Evolutionary conservation across 2,888 invertebrate genomes (phyloP), one percentile per base, ranked within the genome.

Genomic region (Harpalus rufipes): DNA sequence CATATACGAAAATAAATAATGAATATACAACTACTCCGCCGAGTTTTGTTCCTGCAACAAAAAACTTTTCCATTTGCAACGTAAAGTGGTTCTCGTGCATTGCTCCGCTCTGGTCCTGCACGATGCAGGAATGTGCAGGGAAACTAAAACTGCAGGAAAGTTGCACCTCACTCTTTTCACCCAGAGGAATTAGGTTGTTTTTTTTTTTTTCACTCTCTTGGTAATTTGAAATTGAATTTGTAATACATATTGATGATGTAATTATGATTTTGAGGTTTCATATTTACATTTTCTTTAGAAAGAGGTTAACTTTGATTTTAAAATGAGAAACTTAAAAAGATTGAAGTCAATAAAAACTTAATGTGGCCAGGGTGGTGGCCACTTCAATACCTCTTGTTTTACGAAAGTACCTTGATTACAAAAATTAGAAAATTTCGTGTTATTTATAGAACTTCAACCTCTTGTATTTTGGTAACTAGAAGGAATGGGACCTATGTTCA

Each of bases 161-260:
- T 51, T 51, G 10, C 2, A 51, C 44, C 44, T 51, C 0, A 10
- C 44, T 51, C 44, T 51, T 51, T 51, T 12, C 44, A 2, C 8
- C 44, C 44, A 8, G 44, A 32, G 44, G 44, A 51, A 5, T 3
- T 4, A 44, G 10, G 12, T 51, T 5, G 44, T 51, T 12, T 1
- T 51, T 12, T 51, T 51, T 51, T 44, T 51, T 51, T 0, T 2
- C 2, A 32, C 3, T 32, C 44, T 12, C 44, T 51, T 51, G 8
- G 44, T 51, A 51, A 51, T 51, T 51, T 51, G 44, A 51, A 51
- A 51, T 51, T 51, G 44, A 51, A 51, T 51, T 51, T 51, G 44
- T 51, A 51, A 51, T 51, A 51, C 44, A 51, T 51, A 51, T 51
- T 51, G 44, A 51, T 51, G 44, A 12, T 51, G 1, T 4, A 51